Conservation (phyloP, 2,888 invertebrate species). For the Dynastes hyllus region DNA sequence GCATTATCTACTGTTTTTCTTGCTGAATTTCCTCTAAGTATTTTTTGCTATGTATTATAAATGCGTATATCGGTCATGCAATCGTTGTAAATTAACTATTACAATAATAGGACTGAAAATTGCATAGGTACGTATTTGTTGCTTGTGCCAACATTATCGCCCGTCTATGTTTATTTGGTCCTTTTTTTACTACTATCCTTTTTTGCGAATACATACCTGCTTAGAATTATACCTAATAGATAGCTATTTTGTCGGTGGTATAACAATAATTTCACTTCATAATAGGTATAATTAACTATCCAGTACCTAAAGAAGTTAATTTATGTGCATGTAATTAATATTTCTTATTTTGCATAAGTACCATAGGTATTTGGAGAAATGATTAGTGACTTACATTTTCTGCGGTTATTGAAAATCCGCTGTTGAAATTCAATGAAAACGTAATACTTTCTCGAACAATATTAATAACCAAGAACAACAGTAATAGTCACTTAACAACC, state of each 20-base stretch:
- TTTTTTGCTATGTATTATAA: background rate
- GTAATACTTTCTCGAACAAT: background rate
- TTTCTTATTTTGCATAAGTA: background rate
- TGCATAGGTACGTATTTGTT: too few species aligned
- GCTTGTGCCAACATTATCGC: too few species aligned
- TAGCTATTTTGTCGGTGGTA: slow-evolving; percentile 1
- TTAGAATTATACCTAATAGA: background rate
- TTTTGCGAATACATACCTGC: too few species aligned
- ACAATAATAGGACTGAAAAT: too few species aligned
- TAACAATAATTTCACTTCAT: slow-evolving; percentile 11
- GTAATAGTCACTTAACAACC: slow-evolving; percentile 26
- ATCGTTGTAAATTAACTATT: slow-evolving; percentile 1
- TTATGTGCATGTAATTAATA: slow-evolving; percentile 7
- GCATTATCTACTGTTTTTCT: slow-evolving; percentile 2
- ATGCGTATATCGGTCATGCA: background rate
- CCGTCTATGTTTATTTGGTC: too few species aligned
- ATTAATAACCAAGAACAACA: background rate
- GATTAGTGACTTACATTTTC: slow-evolving; percentile 19
- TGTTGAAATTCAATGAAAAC: background rate
- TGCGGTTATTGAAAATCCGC: background rate
- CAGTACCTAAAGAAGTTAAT: slow-evolving; percentile 10
- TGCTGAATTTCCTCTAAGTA: background rate
- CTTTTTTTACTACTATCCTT: too few species aligned
- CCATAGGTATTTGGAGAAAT: background rate
- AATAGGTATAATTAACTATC: slow-evolving; percentile 1